phyloP scores from a whole-genome alignment of 1,140 invertebrate genomes.

The Drosophila grimshawi region DNA sequence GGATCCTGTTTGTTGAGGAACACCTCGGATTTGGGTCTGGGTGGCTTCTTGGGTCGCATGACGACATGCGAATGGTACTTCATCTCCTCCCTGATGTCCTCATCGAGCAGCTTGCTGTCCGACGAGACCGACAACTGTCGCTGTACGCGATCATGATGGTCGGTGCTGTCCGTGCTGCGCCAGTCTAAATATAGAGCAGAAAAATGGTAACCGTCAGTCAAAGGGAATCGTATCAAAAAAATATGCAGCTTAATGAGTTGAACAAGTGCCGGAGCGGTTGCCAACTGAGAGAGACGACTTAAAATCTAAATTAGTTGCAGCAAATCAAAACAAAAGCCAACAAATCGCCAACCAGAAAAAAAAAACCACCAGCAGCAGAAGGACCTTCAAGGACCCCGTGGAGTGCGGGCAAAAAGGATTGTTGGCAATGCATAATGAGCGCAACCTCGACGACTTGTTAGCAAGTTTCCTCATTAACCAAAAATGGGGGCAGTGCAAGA shows the following conservation, averaged over 20 bases:
- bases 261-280: conserved; percentile 37
- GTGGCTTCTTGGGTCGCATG: conserved; percentile 93
- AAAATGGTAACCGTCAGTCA: conserved; percentile 12
- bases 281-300: conserved; percentile 45
- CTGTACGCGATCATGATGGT: conserved; percentile 90
- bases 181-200: conserved; percentile 87
- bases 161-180: conserved; percentile 89
- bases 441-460: conserved; percentile 15
- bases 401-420: conserved; percentile 36
- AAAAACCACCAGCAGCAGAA: conserved; percentile 4
- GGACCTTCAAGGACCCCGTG: conserved; percentile 24
- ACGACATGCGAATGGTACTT: conserved; percentile 89
- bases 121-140: conserved; percentile 95
- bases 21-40: conserved; percentile 94
- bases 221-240: conserved; percentile 23
- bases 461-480: conserved; percentile 47
- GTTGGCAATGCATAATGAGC: conserved; percentile 46
- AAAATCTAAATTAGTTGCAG: conserved; percentile 67
- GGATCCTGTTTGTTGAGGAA: conserved; percentile 89
- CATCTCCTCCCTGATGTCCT: conserved; percentile 91
- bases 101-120: conserved; percentile 94
- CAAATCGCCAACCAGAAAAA: conserved; percentile 47
- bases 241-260: conserved; percentile 69
- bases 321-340: conserved; percentile 48
- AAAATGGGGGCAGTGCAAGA: neutral